A percentile compares a stretch with the other conserved stretches of the same genome.
Conservation (phyloP, 2,797 vertebrate genomes). For the Diglossa cyanea region DNA sequence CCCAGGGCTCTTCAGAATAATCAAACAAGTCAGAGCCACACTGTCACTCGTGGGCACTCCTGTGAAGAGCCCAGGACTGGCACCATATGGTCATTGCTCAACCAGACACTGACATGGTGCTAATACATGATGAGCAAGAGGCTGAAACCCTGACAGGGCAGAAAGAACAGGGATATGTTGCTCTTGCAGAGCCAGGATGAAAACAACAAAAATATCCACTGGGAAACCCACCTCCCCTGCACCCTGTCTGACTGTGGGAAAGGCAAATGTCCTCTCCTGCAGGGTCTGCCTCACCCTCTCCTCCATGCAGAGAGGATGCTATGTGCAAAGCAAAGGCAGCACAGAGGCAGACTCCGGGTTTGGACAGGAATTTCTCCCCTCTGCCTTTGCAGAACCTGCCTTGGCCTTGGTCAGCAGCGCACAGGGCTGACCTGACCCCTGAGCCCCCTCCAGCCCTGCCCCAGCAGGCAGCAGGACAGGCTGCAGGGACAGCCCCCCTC, state of each 20-base stretch:
- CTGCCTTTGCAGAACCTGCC: neutral
- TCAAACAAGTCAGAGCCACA: neutral
- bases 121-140: neutral
- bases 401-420: neutral
- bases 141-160: neutral
- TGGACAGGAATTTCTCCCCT: neutral
- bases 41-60: neutral
- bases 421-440: neutral
- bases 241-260: neutral
- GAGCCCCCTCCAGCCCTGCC: neutral
- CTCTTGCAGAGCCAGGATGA: neutral
- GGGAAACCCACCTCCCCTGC: neutral
- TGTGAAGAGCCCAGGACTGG: neutral
- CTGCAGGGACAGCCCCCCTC: neutral
- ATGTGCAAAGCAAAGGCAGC: neutral
- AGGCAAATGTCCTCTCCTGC: neutral
- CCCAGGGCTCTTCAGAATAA: neutral
- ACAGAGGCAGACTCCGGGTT: neutral
- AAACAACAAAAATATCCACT: neutral
- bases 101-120: neutral
- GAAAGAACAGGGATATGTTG: neutral
- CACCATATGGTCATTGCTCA: neutral
- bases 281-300: neutral
- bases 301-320: neutral
- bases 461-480: neutral